phyloP scores from a whole-genome alignment of 1,140 invertebrate species.

The Agrypnia vestita region DNA sequence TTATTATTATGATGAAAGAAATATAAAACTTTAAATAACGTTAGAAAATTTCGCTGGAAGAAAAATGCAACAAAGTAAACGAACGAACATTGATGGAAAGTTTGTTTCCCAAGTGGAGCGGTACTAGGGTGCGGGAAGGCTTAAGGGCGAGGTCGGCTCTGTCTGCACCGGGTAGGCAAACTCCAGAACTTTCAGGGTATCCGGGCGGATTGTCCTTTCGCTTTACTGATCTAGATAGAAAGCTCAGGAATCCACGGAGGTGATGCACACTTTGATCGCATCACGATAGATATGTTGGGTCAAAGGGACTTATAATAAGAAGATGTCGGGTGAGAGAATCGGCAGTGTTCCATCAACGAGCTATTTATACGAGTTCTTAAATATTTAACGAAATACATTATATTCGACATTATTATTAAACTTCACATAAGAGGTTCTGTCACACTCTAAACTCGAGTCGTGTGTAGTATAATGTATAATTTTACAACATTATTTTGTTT shows the following conservation, averaged over 20 bases:
- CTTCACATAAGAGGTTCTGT: too few relatives aligned
- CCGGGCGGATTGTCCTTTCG: constrained; percentile 28
- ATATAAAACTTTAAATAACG: neutral
- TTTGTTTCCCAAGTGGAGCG: neutral
- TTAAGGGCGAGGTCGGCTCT: neutral
- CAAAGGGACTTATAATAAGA: neutral
- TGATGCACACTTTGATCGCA: constrained; percentile 32
- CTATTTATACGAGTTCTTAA: too few relatives aligned
- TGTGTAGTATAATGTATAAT: too few relatives aligned
- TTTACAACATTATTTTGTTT: too few relatives aligned
- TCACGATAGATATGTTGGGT: neutral
- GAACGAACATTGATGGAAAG: neutral
- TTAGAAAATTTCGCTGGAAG: neutral
- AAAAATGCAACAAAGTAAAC: neutral
- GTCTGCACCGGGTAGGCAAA: neutral
- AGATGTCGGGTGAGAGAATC: neutral
- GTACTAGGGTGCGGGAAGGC: neutral
- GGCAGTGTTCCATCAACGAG: neutral
- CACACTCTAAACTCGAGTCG: too few relatives aligned
- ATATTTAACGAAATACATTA: too few relatives aligned
- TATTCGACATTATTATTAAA: too few relatives aligned
- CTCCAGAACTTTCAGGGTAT: neutral
- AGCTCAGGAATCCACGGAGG: neutral
- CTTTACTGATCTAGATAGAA: constrained; percentile 6
- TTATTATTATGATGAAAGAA: too few relatives aligned